Evolutionary conservation across 1,140 invertebrate genomes (phyloP).

Genomic region (Drosophila funebris): DNA sequence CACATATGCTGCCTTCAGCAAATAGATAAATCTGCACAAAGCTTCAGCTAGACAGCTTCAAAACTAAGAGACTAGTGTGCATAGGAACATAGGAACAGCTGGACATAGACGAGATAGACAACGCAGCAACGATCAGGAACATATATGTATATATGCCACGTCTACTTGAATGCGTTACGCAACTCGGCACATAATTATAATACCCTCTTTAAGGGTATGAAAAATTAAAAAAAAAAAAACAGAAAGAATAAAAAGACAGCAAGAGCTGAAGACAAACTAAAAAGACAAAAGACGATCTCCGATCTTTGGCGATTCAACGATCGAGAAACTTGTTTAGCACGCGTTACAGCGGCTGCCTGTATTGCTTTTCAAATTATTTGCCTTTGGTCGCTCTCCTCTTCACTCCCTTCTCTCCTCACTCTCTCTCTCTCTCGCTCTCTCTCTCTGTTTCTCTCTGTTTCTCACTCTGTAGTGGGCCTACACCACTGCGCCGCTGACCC

Average conservation of each 20-base stretch:
- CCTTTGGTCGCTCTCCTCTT: conserved; percentile 50
- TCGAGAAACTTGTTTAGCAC: conserved; percentile 80
- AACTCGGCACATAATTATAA: too few relatives aligned
- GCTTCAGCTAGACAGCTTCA: too few relatives aligned
- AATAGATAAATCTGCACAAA: too few relatives aligned
- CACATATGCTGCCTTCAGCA: too few relatives aligned
- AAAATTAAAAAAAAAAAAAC: conserved; percentile 13
- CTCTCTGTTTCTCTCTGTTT: neutral
- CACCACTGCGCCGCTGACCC: neutral
- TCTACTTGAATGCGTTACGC: too few relatives aligned
- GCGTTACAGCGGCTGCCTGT: conserved; percentile 81
- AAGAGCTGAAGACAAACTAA: conserved; percentile 13
- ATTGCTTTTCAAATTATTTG: conserved; percentile 75
- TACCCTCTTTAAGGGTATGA: too few relatives aligned
- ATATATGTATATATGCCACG: too few relatives aligned
- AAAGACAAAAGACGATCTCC: conserved; percentile 35
- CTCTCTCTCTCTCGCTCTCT: neutral
- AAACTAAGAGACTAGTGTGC: too few relatives aligned
- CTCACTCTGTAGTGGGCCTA: neutral
- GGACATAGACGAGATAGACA: too few relatives aligned
- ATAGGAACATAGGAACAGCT: too few relatives aligned
- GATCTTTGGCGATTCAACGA: conserved; percentile 35
- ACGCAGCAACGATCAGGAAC: too few relatives aligned
- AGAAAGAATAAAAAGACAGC: neutral
- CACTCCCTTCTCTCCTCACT: neutral